A percentile compares a stretch with the other conserved stretches of the same genome.
Conservation (phyloP, 2,888 invertebrate genomes). For the Drosophila birchii region DNA sequence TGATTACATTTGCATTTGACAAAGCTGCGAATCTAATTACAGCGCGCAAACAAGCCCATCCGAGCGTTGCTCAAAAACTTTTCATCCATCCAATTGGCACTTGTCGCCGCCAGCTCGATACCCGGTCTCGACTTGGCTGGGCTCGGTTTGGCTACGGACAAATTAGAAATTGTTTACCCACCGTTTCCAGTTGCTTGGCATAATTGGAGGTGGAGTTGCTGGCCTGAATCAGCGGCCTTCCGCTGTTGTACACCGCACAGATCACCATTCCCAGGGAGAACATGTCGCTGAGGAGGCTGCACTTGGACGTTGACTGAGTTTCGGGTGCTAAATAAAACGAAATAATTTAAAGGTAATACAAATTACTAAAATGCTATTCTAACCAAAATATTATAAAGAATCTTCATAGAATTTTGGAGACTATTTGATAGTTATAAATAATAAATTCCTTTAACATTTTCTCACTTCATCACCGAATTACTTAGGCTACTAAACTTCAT, state of each 20-base stretch:
- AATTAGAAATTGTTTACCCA: conserved; percentile 86
- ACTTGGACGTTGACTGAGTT: conserved; percentile 92
- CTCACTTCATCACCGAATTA: background rate
- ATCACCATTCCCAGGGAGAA: conserved; percentile 98
- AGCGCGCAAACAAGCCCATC: conserved; percentile 70
- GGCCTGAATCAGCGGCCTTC: conserved; percentile 94
- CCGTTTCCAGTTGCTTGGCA: conserved; percentile 95
- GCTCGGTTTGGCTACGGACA: background rate
- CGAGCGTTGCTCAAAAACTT: conserved; percentile 43
- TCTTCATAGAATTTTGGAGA: too few species aligned
- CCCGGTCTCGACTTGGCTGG: background rate
- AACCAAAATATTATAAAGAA: background rate
- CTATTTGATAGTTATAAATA: background rate
- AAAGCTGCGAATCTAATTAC: conserved; percentile 77
- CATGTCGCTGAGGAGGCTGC: conserved; percentile 97
- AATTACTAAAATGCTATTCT: too few species aligned
- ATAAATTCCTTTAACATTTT: background rate
- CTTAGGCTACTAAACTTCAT: background rate
- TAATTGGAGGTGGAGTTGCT: conserved; percentile 95
- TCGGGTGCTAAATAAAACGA: conserved; percentile 91
- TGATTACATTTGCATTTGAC: conserved; percentile 82
- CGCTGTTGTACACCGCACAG: conserved; percentile 96
- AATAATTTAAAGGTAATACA: background rate
- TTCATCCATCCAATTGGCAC: conserved; percentile 67
- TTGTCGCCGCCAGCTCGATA: conserved; percentile 53